These are phyloP conservation scores for Andrena bucephala DNA, from an alignment of 2,888 invertebrate species.

Conservation along the genomic window DNA sequence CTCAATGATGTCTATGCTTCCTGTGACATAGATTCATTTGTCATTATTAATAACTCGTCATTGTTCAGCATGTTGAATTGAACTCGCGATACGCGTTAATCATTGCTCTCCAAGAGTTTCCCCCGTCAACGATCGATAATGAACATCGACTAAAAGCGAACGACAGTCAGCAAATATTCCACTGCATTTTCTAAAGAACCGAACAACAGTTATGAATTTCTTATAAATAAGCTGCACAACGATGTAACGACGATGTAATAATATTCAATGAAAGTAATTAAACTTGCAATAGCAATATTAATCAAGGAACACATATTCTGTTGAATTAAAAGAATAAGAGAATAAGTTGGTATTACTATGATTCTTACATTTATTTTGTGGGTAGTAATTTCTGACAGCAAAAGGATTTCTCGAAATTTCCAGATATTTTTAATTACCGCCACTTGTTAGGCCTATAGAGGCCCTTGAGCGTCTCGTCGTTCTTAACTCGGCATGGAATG, in stretches of 20 bases:
- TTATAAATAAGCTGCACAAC: no score
- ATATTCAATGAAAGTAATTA: no score
- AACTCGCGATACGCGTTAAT: background rate
- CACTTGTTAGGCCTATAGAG: background rate
- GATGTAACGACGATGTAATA: no score
- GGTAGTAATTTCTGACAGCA: background rate
- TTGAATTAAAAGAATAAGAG: no score
- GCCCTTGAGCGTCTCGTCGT: constrained; percentile 6
- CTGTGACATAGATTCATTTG: background rate
- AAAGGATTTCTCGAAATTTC: background rate
- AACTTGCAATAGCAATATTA: no score
- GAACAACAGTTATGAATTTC: no score
- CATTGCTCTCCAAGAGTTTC: background rate
- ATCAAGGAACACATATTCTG: no score
- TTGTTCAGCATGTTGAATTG: background rate
- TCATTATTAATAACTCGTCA: background rate
- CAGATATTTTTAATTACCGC: constrained; percentile 24
- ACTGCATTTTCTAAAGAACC: no score
- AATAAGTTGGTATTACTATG: background rate
- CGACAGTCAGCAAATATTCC: background rate
- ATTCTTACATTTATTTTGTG: background rate
- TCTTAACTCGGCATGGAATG: constrained; percentile 17
- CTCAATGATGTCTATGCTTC: background rate
- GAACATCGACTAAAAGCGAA: background rate
- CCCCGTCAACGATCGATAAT: background rate